A percentile compares a stretch with the other conserved stretches of the same genome.
These are phyloP conservation scores for Pyrrhosoma nymphula DNA, from an alignment of 2,888 invertebrate genomes.

Conservation along the genomic window DNA sequence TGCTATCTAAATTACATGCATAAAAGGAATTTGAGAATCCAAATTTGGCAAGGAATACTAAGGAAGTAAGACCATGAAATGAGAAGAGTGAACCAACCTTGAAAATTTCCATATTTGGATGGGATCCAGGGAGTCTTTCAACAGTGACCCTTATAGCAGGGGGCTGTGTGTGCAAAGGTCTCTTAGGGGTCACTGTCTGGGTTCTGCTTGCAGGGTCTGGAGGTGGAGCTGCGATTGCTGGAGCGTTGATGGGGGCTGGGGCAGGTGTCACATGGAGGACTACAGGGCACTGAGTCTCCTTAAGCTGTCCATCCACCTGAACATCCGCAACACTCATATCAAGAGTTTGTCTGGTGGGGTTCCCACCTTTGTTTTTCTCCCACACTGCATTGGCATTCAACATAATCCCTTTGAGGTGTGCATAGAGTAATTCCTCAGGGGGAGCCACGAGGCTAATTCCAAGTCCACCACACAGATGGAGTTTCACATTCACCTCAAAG, in stretches of 20 bases:
- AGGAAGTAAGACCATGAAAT: neutral
- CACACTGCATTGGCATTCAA: conserved; percentile 77
- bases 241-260: conserved; percentile 34
- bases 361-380: conserved; percentile 77
- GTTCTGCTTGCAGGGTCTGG: conserved; percentile 78
- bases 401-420: conserved; percentile 84
- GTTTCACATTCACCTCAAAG: conserved; percentile 82
- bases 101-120: conserved; percentile 92
- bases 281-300: conserved; percentile 91
- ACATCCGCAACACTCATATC: conserved; percentile 88
- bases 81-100: conserved; percentile 79
- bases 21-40: too few relatives aligned
- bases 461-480: conserved; percentile 81
- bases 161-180: conserved; percentile 83
- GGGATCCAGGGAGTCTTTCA: conserved; percentile 86
- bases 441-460: conserved; percentile 84
- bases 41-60: too few relatives aligned
- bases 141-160: conserved; percentile 84
- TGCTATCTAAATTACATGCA: too few relatives aligned
- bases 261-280: conserved; percentile 85
- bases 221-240: conserved; percentile 68
- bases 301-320: conserved; percentile 93
- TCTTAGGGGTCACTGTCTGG: conserved; percentile 72
- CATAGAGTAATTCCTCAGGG: conserved; percentile 90
- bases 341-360: conserved; percentile 79